Conservation (phyloP, 2,113 vertebrate genomes). For the Ctenomys sociabilis region DNA sequence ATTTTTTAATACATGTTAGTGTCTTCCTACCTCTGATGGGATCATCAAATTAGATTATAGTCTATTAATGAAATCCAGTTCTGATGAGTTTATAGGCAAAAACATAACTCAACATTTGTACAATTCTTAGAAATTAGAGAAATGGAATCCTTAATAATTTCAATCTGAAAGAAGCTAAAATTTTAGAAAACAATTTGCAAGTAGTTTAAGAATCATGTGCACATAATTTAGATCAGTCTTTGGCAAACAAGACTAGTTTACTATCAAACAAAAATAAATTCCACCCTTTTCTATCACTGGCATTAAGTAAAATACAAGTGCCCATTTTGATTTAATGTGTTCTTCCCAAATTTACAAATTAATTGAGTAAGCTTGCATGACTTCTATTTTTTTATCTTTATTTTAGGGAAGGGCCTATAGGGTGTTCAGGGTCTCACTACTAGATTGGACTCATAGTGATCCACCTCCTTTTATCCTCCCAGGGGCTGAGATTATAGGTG, state of each 20-base stretch:
- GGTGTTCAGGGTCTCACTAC: too few relatives aligned
- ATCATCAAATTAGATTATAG: not conserved
- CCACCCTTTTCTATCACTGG: not conserved
- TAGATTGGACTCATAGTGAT: too few relatives aligned
- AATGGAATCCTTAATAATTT: not conserved
- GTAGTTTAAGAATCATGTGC: not conserved
- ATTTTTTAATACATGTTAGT: not conserved
- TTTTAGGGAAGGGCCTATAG: too few relatives aligned
- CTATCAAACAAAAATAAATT: not conserved
- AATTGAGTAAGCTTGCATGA: not conserved
- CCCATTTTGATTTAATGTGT: not conserved
- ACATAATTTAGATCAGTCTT: not conserved
- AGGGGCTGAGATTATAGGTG: too few relatives aligned
- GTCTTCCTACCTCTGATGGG: not conserved
- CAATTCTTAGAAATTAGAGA: not conserved
- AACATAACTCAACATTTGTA: not conserved
- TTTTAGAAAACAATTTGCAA: not conserved
- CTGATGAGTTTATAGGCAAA: not conserved
- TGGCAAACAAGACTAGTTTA: not conserved
- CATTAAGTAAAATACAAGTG: not conserved
- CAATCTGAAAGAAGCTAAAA: too few relatives aligned
- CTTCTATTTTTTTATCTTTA: not conserved
- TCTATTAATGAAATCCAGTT: not conserved
- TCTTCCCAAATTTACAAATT: not conserved
- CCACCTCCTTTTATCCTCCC: too few relatives aligned